Evolutionary conservation across 64 coral and sea anemone genomes (phyloP), one percentile per base, ranked within the genome.

Genomic region (Porites lutea): DNA sequence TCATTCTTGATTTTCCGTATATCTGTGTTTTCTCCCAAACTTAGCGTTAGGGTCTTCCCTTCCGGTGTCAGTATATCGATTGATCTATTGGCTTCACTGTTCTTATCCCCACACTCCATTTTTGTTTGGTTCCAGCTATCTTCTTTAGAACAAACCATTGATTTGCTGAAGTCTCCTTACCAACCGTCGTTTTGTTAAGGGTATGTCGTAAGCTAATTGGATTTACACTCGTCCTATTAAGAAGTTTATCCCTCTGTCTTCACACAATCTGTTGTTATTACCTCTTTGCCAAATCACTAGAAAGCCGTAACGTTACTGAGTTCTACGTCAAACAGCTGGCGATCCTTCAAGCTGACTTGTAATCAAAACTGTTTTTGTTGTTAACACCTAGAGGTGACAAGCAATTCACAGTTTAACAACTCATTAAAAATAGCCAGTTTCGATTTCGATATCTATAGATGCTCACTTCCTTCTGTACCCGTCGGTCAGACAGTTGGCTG

Each of bases 21-120:
- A 61, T 21, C 64, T 23, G 63, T 22, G 19, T 68, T 69, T 13
- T 69, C 81, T 68, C 8, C 44, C 6, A 69, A 18, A 47, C 12
- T 52, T 19, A 84, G 21, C 61, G 67, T 50, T 7, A 84, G 13
- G 9, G 61, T 84, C 81, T 69, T 51, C 69, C 81, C 81, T 21
- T 69, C 81, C n/a, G 81, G 81, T 46, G 81, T 84, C 45, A 84
- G 19, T 50, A 84, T 84, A 47, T 84, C 62, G n/a, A 84, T 84
- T 68, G 7, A 15, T 84, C 45, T 46, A 15, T 19, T 67, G 51
- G 16, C 65, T 6, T 19, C 2, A 50, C 18, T 8, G 46, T 48
- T 67, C 8, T 68, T 9, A 14, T 68, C 12, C 12, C 47, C 61
- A 50, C 61, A 48, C 62, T 69, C 14, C 81, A 84, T 84, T 14